Conservation (phyloP, 2,113 vertebrate species). For the Pitta sordida region DNA sequence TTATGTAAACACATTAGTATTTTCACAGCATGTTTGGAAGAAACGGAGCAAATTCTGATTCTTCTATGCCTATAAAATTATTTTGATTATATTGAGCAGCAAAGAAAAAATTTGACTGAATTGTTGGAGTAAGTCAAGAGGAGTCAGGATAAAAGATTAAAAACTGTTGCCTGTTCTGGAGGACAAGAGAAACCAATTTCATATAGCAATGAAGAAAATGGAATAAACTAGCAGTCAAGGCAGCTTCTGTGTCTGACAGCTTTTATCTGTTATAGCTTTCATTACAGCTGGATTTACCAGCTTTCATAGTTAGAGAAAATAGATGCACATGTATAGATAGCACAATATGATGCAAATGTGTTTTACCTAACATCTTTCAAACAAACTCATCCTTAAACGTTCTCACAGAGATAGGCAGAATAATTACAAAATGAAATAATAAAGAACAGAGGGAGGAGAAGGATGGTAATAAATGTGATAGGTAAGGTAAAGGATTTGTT, state of each 20-base stretch:
- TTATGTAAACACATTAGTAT: slow-evolving; percentile 53
- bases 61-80: neutral
- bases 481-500: neutral
- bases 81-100: neutral
- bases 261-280: slow-evolving; percentile 22
- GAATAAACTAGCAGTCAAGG: neutral
- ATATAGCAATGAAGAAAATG: neutral
- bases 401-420: neutral
- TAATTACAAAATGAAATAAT: neutral
- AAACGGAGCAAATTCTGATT: slow-evolving; percentile 14
- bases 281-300: neutral
- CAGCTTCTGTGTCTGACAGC: neutral
- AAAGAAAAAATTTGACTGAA: neutral
- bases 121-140: neutral
- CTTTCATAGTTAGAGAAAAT: neutral
- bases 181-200: neutral
- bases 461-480: neutral
- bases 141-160: neutral
- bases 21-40: slow-evolving; percentile 37
- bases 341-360: neutral
- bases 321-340: neutral
- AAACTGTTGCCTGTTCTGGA: neutral
- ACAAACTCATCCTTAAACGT: neutral
- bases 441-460: neutral
- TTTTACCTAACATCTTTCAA: neutral